These are phyloP conservation scores for Lysandra coridon DNA, from an alignment of 2,888 invertebrate genomes.

Conservation along the genomic window DNA sequence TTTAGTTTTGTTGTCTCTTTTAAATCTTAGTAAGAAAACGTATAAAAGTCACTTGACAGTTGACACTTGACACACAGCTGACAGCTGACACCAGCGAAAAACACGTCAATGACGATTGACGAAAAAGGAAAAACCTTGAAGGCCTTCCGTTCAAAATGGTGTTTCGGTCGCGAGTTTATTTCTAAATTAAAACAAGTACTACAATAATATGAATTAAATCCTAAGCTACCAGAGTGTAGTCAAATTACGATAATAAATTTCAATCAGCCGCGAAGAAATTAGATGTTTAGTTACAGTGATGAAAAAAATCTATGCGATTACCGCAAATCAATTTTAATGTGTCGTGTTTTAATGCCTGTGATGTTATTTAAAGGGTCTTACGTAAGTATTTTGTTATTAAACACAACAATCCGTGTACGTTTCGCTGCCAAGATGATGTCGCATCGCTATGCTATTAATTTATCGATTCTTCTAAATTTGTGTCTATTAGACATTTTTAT, in stretches of 20 bases:
- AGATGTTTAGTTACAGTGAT: constrained; percentile 46
- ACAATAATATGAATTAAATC: constrained; percentile 60
- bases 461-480: constrained; percentile 34
- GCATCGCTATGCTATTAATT: constrained; percentile 31
- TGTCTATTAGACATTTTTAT: constrained; percentile 37
- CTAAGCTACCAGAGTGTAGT: constrained; percentile 49
- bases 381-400: constrained; percentile 73
- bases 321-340: constrained; percentile 61
- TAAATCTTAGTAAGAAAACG: neutral
- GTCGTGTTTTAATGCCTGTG: constrained; percentile 66
- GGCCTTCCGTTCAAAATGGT: constrained; percentile 75
- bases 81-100: constrained; percentile 36
- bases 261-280: constrained; percentile 48
- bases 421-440: constrained; percentile 32
- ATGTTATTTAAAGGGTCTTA: constrained; percentile 71
- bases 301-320: constrained; percentile 46
- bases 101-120: constrained; percentile 42
- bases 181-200: constrained; percentile 62
- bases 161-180: constrained; percentile 70
- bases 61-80: neutral
- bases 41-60: neutral
- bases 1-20: neutral
- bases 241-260: constrained; percentile 41
- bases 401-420: constrained; percentile 42
- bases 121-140: constrained; percentile 63